These are phyloP conservation scores for Notodonta dromedarius DNA, from an alignment of 2,888 invertebrate species.

Conservation along the genomic window DNA sequence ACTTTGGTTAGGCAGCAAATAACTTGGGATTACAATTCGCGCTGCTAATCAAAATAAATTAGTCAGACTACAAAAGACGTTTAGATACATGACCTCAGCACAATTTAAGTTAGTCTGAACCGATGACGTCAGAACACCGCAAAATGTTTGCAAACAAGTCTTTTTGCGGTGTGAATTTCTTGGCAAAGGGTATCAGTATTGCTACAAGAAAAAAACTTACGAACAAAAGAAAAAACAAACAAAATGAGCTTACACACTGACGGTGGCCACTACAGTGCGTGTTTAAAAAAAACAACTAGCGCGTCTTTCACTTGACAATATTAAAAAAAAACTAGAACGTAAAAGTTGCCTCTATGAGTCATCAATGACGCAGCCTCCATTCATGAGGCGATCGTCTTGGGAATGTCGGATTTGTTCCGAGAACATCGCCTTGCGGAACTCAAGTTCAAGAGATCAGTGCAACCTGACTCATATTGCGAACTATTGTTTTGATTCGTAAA, in stretches of 20 bases:
- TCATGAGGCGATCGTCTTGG: conserved; percentile 42
- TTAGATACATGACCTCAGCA: not conserved
- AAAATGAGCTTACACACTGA: not conserved
- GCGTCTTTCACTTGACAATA: conserved; percentile 10
- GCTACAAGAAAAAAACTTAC: too few species aligned
- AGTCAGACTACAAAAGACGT: too few species aligned
- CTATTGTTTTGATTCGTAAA: conserved; percentile 6
- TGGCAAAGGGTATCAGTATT: too few species aligned
- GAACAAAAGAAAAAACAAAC: not conserved
- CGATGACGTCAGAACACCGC: not conserved
- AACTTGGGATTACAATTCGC: too few species aligned
- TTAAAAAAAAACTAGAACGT: conserved; percentile 29
- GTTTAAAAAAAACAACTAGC: not conserved
- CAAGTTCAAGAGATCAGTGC: conserved; percentile 23
- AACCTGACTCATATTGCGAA: conserved; percentile 34
- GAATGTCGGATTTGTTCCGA: conserved; percentile 49
- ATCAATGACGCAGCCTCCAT: conserved; percentile 52
- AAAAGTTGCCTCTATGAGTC: conserved; percentile 42
- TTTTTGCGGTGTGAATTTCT: not conserved
- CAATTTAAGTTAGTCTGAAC: not conserved
- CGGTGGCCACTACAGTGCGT: not conserved
- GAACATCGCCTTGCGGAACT: conserved; percentile 40
- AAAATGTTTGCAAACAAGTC: not conserved
- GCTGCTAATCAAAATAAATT: too few species aligned
- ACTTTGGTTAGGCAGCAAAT: too few species aligned